Conservation (phyloP, 2,797 vertebrate species). For the Anas acuta region DNA sequence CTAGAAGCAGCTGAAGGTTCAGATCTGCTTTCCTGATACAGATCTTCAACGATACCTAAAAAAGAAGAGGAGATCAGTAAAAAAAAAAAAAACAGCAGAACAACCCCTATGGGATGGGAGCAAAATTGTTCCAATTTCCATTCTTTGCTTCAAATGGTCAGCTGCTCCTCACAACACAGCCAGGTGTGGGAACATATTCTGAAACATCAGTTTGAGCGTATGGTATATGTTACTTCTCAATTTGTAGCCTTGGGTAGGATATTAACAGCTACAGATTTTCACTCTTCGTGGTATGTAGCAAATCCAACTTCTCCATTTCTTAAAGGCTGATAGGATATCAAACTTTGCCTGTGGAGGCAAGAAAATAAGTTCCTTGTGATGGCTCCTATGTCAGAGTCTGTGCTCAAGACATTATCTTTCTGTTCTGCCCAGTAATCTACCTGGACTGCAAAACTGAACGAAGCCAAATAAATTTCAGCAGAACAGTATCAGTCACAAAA, state of each 20-base stretch:
- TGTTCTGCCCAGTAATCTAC: not conserved
- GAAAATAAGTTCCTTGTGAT: not conserved
- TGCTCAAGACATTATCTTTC: not conserved
- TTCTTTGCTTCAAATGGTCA: not conserved
- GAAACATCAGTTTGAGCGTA: not conserved
- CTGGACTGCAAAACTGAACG: not conserved
- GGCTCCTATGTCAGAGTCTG: not conserved
- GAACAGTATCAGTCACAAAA: not conserved
- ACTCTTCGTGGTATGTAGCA: not conserved
- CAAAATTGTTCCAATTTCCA: not conserved
- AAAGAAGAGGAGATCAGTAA: not conserved
- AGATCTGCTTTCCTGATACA: not conserved
- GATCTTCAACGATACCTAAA: not conserved
- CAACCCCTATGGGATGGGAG: not conserved
- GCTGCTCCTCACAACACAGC: not conserved
- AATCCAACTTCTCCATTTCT: not conserved
- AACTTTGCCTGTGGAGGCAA: not conserved
- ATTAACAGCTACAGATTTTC: not conserved
- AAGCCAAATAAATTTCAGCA: conserved; percentile 17
- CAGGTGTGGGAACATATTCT: not conserved
- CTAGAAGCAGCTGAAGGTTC: not conserved
- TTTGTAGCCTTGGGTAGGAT: not conserved
- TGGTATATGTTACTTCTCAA: not conserved
- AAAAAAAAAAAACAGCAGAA: not conserved
- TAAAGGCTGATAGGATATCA: not conserved